Conservation (phyloP, 92 coral and sea anemone species). For the Epizoanthus scotinus region DNA sequence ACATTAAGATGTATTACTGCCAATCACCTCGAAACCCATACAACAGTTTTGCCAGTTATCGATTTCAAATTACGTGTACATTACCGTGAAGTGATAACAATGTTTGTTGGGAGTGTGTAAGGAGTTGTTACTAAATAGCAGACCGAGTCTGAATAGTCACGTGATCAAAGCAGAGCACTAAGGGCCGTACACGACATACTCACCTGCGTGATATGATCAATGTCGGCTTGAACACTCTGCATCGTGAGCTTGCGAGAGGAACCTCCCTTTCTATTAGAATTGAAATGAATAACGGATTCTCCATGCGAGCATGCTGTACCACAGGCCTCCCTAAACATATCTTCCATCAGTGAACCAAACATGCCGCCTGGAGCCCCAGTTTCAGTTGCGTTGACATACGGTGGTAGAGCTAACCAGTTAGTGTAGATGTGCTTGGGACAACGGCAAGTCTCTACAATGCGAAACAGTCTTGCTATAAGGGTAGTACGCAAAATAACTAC, state of each 20-base stretch:
- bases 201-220: slow-evolving; percentile 56
- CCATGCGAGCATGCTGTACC: slow-evolving; percentile 64
- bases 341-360: slow-evolving; percentile 51
- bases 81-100: no score
- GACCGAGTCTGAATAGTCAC: no score
- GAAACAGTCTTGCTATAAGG: slow-evolving; percentile 4
- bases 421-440: slow-evolving; percentile 63
- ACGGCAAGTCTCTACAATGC: slow-evolving; percentile 62
- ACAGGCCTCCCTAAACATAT: slow-evolving; percentile 60
- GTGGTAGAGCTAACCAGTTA: slow-evolving; percentile 69
- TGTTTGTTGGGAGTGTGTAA: no score
- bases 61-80: no score
- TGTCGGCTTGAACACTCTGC: slow-evolving; percentile 44
- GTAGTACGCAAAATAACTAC: background rate
- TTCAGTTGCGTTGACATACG: slow-evolving; percentile 47
- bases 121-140: no score
- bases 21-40: no score
- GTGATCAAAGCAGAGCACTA: no score
- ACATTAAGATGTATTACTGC: no score
- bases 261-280: slow-evolving; percentile 45
- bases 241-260: slow-evolving; percentile 51
- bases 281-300: slow-evolving; percentile 39
- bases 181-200: no score
- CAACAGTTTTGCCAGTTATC: no score
- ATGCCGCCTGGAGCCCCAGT: slow-evolving; percentile 61